Evolutionary conservation across 2,797 vertebrate species (phyloP).

Genomic region (Podargus strigoides): DNA sequence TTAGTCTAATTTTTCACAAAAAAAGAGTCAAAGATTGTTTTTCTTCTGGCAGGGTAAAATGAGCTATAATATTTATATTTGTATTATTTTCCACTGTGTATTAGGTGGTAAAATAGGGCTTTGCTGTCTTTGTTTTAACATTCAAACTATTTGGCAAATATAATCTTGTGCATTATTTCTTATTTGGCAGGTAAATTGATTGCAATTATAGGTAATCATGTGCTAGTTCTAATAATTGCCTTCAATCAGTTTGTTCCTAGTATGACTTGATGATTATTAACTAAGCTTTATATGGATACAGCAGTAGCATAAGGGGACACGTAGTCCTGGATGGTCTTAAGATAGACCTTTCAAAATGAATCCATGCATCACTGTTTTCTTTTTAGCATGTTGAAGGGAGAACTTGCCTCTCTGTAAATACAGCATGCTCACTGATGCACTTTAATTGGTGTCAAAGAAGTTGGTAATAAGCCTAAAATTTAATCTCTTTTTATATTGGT

Average conservation of each 20-base stretch:
- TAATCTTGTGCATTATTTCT: background rate
- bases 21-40: background rate
- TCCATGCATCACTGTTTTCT: background rate
- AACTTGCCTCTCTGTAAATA: background rate
- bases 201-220: background rate
- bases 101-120: background rate
- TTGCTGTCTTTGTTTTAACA: background rate
- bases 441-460: background rate
- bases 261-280: background rate
- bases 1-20: background rate
- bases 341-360: background rate
- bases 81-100: background rate
- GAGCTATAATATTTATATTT: background rate
- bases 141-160: background rate
- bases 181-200: background rate
- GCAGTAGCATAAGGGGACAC: accelerated
- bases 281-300: background rate
- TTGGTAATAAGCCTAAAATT: background rate
- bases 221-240: background rate
- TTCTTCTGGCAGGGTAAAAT: background rate
- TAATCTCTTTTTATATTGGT: background rate
- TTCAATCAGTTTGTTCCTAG: background rate
- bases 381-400: background rate
- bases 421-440: background rate
- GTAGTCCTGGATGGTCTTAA: background rate